Percentiles rank a stretch among this genome's conserved stretches.
These are phyloP conservation scores for Lepidothrix coronata DNA, from an alignment of 2,113 vertebrate species.

Conservation along the genomic window DNA sequence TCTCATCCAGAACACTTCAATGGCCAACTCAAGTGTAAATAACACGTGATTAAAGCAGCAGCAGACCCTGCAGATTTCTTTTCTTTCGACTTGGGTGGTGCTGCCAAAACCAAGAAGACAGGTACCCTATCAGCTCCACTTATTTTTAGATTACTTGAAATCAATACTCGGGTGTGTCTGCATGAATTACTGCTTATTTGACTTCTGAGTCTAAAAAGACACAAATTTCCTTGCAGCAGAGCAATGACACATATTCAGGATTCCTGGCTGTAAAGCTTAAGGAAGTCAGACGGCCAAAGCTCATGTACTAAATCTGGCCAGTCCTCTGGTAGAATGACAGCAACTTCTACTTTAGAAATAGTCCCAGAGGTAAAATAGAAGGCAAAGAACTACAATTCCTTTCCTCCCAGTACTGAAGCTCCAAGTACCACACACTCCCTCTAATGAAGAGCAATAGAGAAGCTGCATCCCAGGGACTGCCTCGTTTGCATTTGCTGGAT, in stretches of 20 bases:
- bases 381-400: background rate
- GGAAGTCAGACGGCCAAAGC: background rate
- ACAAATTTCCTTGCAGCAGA: background rate
- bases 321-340: background rate
- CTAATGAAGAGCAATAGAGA: background rate
- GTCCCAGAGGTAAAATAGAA: background rate
- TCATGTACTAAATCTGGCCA: background rate
- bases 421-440: background rate
- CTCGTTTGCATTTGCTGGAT: background rate
- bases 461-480: background rate
- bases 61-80: background rate
- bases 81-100: background rate
- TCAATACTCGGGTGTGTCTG: background rate
- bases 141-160: constrained; percentile 5
- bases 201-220: background rate
- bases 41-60: background rate
- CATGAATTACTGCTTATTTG: background rate
- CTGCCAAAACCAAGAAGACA: background rate
- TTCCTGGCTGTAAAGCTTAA: background rate
- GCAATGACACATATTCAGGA: background rate
- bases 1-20: background rate
- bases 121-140: background rate
- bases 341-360: background rate
- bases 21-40: background rate
- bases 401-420: background rate